phyloP scores from a whole-genome alignment of 2,797 vertebrate genomes.

The Acipenser ruthenus region DNA sequence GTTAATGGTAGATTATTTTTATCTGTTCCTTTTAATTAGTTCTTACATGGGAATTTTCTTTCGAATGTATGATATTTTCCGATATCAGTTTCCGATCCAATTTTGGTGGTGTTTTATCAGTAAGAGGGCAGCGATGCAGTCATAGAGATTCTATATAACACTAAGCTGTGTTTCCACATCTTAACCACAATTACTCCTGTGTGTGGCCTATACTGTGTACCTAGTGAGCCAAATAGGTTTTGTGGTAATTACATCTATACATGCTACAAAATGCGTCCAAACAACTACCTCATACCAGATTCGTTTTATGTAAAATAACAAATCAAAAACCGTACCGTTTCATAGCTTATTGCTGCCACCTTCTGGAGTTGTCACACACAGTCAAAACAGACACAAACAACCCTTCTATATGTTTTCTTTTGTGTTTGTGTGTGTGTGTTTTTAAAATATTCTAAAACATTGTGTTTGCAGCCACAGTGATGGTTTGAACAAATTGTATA shows the following conservation, averaged over 20 bases:
- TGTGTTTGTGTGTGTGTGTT: no score
- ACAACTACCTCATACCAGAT: not conserved
- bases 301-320: no score
- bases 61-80: no score
- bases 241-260: not conserved
- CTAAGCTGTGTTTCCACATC: not conserved
- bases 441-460: no score
- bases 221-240: not conserved
- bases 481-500: no score
- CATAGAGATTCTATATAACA: not conserved
- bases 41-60: no score
- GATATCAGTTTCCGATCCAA: no score
- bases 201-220: not conserved
- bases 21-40: no score
- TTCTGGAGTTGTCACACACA: constrained; percentile 33
- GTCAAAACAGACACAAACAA: not conserved
- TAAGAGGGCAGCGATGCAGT: not conserved
- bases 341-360: constrained; percentile 58
- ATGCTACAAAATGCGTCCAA: not conserved
- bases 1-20: no score
- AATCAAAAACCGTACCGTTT: not conserved
- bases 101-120: no score
- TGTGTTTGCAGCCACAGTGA: no score
- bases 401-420: no score
- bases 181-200: not conserved